Evolutionary conservation across 2,888 invertebrate species (phyloP).

Genomic region (Oxystoma pomonae): DNA sequence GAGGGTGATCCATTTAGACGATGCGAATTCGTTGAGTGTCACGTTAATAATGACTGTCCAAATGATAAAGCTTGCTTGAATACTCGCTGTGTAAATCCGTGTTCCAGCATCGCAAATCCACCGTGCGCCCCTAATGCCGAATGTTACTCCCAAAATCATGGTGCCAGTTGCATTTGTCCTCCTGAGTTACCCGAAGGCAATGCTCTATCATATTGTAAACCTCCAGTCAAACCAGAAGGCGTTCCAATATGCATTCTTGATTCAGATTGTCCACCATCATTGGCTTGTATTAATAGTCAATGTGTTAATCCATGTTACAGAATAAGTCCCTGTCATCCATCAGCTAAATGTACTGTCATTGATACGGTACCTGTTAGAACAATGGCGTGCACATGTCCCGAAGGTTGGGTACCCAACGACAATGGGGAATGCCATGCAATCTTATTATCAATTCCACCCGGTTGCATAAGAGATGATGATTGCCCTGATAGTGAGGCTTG

Average conservation of each 20-base stretch:
- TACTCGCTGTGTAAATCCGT: conserved; percentile 76
- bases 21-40: conserved; percentile 76
- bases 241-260: conserved; percentile 72
- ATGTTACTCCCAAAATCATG: conserved; percentile 77
- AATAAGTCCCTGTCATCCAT: conserved; percentile 70
- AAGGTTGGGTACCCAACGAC: conserved; percentile 76
- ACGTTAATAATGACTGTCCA: conserved; percentile 74
- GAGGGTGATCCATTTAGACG: conserved; percentile 76
- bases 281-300: conserved; percentile 74
- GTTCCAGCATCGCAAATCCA: conserved; percentile 58
- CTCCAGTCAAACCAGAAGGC: conserved; percentile 48
- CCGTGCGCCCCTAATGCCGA: conserved; percentile 82
- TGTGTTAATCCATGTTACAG: conserved; percentile 77
- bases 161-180: conserved; percentile 79
- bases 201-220: conserved; percentile 71
- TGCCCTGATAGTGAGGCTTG: conserved; percentile 78
- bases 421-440: conserved; percentile 75
- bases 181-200: conserved; percentile 74
- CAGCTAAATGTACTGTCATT: conserved; percentile 75
- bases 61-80: conserved; percentile 67
- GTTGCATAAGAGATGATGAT: conserved; percentile 76
- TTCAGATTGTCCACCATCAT: conserved; percentile 72
- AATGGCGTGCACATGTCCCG: conserved; percentile 84
- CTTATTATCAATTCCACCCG: conserved; percentile 63
- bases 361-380: conserved; percentile 84